phyloP scores from a whole-genome alignment of 1,140 invertebrate genomes.

The Manduca sexta region DNA sequence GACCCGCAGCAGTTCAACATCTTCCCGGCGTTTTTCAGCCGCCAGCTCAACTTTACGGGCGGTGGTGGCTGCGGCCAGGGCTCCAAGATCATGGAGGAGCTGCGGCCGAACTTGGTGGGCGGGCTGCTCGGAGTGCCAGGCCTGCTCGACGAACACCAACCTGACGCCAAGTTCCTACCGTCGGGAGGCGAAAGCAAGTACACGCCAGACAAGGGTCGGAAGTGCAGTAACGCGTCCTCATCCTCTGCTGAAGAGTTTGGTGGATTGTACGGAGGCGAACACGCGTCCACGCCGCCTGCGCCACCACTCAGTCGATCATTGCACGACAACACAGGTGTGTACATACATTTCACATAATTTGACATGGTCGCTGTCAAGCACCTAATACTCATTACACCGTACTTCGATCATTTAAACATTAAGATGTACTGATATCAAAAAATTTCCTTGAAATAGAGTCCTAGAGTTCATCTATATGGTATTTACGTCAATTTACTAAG shows the following conservation, averaged over 20 bases:
- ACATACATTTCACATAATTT: not conserved
- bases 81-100: conserved; percentile 87
- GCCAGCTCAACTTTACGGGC: conserved; percentile 87
- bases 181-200: conserved; percentile 69
- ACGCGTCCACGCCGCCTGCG: conserved; percentile 74
- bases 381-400: too few species aligned
- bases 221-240: conserved; percentile 83
- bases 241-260: conserved; percentile 88
- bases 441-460: too few species aligned
- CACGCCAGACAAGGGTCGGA: conserved; percentile 76
- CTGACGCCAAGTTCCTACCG: conserved; percentile 72
- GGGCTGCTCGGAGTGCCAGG: conserved; percentile 84
- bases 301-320: conserved; percentile 76
- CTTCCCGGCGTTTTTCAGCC: conserved; percentile 90
- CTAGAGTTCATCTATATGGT: too few species aligned
- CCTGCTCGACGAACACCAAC: conserved; percentile 84
- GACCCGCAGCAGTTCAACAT: conserved; percentile 89
- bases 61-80: conserved; percentile 77
- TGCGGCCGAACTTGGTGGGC: conserved; percentile 84
- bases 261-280: conserved; percentile 79
- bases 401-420: too few species aligned
- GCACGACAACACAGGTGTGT: conserved; percentile 74
- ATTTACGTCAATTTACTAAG: too few species aligned
- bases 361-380: too few species aligned
- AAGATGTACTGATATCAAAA: too few species aligned